These are phyloP conservation scores for Myoxocephalus aenaeus DNA, from an alignment of 2,797 vertebrate genomes.

Conservation along the genomic window DNA sequence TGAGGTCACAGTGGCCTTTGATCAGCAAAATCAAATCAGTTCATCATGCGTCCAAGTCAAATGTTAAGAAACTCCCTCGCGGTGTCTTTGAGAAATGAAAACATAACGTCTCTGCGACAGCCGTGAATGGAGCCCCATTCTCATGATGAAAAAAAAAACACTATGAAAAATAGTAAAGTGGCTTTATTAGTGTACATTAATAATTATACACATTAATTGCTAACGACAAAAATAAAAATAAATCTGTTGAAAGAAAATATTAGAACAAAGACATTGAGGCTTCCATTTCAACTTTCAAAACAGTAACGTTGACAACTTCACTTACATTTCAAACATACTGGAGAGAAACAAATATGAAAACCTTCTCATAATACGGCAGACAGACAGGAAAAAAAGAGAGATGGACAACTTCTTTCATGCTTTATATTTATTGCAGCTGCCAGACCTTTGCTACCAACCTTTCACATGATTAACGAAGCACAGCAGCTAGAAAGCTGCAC, in stretches of 20 bases:
- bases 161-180: conserved; percentile 22
- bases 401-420: conserved; percentile 28
- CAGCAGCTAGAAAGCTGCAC: conserved; percentile 22
- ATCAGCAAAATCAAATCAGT: neutral
- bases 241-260: conserved; percentile 45
- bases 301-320: conserved; percentile 13
- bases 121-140: neutral
- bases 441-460: conserved; percentile 7
- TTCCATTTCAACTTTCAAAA: conserved; percentile 33
- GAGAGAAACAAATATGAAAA: neutral
- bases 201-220: conserved; percentile 52
- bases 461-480: conserved; percentile 5
- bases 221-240: conserved; percentile 47
- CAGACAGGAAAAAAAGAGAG: neutral
- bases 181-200: conserved; percentile 66
- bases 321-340: neutral
- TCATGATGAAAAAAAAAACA: neutral
- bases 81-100: too few relatives aligned
- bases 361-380: neutral
- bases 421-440: conserved; percentile 23
- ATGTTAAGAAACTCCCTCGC: neutral
- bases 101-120: too few relatives aligned
- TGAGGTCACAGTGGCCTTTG: neutral
- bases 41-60: neutral
- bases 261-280: conserved; percentile 7